A percentile compares a stretch with the other conserved stretches of the same genome.
Evolutionary conservation across 2,113 vertebrate genomes (phyloP).

Genomic region (Archilochus colubris): DNA sequence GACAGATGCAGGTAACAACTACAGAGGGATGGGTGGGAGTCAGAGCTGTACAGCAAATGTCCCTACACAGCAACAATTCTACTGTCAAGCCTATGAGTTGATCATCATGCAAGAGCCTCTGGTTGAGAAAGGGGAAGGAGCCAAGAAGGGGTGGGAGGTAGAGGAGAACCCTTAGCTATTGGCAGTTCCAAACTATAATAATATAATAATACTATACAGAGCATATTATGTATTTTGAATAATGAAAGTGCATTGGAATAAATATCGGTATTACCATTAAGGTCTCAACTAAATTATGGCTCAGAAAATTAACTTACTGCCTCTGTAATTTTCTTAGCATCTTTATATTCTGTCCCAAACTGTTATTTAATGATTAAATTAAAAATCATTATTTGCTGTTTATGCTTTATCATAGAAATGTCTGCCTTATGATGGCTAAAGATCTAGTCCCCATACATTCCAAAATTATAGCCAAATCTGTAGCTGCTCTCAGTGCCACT

Average conservation of each 20-base stretch:
- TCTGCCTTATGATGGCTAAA: neutral
- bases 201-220: neutral
- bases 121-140: neutral
- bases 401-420: neutral
- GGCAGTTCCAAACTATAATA: neutral
- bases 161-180: neutral
- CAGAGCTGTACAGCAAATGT: neutral
- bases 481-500: neutral
- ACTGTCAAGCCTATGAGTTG: neutral
- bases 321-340: neutral
- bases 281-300: neutral
- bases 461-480: neutral
- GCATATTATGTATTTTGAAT: neutral
- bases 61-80: neutral
- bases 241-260: neutral
- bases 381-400: neutral
- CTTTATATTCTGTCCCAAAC: neutral
- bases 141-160: neutral
- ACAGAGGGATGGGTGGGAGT: neutral
- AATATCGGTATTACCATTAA: neutral
- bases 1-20: neutral
- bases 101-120: neutral
- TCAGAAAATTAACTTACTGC: neutral
- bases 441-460: neutral
- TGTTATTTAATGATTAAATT: neutral